phyloP scores from a whole-genome alignment of 2,888 invertebrate species.

The Resseliella maxima region DNA sequence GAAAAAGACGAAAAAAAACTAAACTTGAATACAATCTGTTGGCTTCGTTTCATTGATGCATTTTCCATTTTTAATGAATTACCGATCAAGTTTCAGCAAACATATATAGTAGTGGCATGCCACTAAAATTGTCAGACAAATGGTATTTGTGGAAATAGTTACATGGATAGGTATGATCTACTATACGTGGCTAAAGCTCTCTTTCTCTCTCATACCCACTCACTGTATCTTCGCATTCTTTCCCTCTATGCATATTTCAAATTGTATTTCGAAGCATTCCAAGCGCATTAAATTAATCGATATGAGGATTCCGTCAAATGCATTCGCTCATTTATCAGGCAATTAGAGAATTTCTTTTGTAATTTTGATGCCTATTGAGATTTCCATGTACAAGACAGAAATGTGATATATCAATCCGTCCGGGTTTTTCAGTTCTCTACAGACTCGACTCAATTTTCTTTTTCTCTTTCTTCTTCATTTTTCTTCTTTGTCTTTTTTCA shows the following conservation, averaged over 20 bases:
- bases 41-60: neutral
- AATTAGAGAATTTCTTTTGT: constrained; percentile 44
- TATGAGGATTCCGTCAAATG: constrained; percentile 22
- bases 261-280: constrained; percentile 10
- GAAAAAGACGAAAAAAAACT: neutral
- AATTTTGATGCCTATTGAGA: constrained; percentile 27
- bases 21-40: neutral
- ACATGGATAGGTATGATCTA: neutral
- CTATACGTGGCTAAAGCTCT: too few species aligned
- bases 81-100: neutral
- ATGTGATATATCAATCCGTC: constrained; percentile 1
- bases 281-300: constrained; percentile 32
- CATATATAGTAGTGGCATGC: neutral
- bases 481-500: too few species aligned
- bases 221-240: neutral
- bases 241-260: constrained; percentile 8
- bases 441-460: neutral
- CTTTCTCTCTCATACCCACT: neutral
- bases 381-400: constrained; percentile 10
- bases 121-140: constrained; percentile 3
- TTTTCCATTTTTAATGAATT: constrained; percentile 1
- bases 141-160: neutral
- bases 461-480: neutral
- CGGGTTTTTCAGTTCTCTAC: neutral
- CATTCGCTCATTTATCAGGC: constrained; percentile 29